These are phyloP conservation scores for Laothoe populi DNA, from an alignment of 2,888 invertebrate species.

Conservation along the genomic window DNA sequence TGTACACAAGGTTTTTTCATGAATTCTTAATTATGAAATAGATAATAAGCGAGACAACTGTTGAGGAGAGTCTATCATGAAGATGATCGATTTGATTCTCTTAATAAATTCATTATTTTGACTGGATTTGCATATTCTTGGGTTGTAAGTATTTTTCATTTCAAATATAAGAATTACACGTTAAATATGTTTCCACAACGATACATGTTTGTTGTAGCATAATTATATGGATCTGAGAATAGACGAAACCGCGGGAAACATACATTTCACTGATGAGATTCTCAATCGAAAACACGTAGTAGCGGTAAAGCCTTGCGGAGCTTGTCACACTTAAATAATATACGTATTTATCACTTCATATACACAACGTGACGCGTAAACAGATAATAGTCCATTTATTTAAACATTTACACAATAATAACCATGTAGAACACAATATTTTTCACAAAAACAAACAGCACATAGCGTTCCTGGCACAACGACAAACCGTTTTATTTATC, in stretches of 20 bases:
- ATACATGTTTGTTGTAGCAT: background rate
- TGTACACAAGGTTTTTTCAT: no score
- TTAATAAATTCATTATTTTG: no score
- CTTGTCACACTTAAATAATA: constrained; percentile 36
- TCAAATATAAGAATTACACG: no score
- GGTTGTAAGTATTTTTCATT: background rate
- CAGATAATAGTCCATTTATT: constrained; percentile 35
- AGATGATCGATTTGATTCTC: no score
- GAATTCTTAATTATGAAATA: no score
- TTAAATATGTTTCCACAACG: background rate
- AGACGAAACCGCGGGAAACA: constrained; percentile 11
- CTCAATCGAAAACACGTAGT: constrained; percentile 14
- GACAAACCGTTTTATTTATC: background rate
- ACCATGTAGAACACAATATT: background rate
- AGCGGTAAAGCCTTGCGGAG: constrained; percentile 31
- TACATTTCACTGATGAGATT: background rate
- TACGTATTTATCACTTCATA: constrained; percentile 41
- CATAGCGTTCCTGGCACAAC: constrained; percentile 15
- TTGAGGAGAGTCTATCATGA: no score
- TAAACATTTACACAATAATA: constrained; percentile 24
- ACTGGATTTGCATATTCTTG: background rate
- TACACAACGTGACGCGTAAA: constrained; percentile 36
- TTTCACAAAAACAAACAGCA: constrained; percentile 39
- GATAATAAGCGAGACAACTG: no score
- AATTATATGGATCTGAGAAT: background rate